These are phyloP conservation scores for Pangasius macronema DNA, from an alignment of 2,797 vertebrate genomes.

Conservation along the genomic window DNA sequence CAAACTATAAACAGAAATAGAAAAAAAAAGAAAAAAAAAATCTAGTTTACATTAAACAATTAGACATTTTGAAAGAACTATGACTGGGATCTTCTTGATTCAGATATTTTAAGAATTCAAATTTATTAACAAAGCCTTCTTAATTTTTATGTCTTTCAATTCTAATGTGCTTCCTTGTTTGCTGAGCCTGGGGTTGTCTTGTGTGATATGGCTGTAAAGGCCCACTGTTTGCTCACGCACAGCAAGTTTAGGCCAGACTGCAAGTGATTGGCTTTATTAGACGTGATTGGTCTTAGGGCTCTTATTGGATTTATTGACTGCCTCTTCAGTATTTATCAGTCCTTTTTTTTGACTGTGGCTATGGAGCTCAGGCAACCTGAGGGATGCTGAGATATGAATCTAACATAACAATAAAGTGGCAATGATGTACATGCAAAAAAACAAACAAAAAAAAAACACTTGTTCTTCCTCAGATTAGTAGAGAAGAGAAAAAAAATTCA, in stretches of 20 bases:
- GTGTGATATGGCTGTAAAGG: conserved; percentile 12
- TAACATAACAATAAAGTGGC: conserved; percentile 79
- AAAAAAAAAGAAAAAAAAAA: no score
- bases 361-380: conserved; percentile 55
- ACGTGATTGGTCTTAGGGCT: conserved; percentile 67
- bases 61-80: not conserved
- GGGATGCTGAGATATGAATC: conserved; percentile 71
- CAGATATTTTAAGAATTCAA: not conserved
- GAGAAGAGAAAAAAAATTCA: conserved; percentile 29
- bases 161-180: not conserved
- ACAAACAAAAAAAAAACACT: conserved; percentile 49
- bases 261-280: conserved; percentile 63
- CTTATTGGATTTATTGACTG: conserved; percentile 83
- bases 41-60: not conserved
- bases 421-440: conserved; percentile 73
- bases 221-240: not conserved
- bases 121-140: not conserved
- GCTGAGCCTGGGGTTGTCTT: conserved; percentile 3
- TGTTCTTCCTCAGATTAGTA: conserved; percentile 60
- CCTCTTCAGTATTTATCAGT: conserved; percentile 74
- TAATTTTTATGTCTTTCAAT: not conserved
- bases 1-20: not conserved
- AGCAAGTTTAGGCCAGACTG: conserved; percentile 25
- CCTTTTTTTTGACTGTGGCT: conserved; percentile 66
- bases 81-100: not conserved